phyloP scores from a whole-genome alignment of 2,888 invertebrate species.

The Harpalus rubripes region DNA sequence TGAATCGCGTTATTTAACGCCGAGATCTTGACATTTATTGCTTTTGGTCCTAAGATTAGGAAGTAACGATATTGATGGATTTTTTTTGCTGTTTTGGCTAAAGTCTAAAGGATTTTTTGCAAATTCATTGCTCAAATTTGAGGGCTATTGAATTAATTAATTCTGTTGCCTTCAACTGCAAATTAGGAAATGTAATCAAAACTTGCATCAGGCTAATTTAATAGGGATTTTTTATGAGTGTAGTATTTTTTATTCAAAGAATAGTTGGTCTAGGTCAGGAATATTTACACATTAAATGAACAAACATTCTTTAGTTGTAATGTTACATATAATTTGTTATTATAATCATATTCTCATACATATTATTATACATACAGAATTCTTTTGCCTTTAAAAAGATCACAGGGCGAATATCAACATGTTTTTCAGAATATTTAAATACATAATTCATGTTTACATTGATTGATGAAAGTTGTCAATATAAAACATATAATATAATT shows the following conservation, averaged over 20 bases:
- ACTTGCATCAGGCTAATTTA: neutral
- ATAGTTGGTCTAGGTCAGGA: slow-evolving; percentile 25
- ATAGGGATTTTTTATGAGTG: neutral
- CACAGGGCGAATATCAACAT: neutral
- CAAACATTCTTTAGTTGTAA: neutral
- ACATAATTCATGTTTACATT: too few relatives aligned
- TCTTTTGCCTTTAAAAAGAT: neutral
- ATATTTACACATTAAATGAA: neutral
- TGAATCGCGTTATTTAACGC: slow-evolving; percentile 27
- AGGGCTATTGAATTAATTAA: slow-evolving; percentile 29
- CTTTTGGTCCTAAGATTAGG: slow-evolving; percentile 40
- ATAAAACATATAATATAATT: too few relatives aligned
- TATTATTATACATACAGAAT: neutral
- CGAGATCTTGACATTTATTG: slow-evolving; percentile 43
- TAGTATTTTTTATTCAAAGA: slow-evolving; percentile 16
- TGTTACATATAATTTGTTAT: neutral
- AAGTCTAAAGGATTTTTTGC: slow-evolving; percentile 18
- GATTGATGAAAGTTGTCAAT: too few relatives aligned
- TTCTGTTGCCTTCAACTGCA: slow-evolving; percentile 20
- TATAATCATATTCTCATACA: neutral
- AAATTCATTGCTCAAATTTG: slow-evolving; percentile 20
- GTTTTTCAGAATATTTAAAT: too few relatives aligned
- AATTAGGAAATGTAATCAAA: slow-evolving; percentile 24
- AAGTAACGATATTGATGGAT: slow-evolving; percentile 28
- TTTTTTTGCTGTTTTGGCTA: slow-evolving; percentile 32